These are phyloP conservation scores for Phortica variegata DNA, from an alignment of 1,140 invertebrate genomes.

Conservation along the genomic window DNA sequence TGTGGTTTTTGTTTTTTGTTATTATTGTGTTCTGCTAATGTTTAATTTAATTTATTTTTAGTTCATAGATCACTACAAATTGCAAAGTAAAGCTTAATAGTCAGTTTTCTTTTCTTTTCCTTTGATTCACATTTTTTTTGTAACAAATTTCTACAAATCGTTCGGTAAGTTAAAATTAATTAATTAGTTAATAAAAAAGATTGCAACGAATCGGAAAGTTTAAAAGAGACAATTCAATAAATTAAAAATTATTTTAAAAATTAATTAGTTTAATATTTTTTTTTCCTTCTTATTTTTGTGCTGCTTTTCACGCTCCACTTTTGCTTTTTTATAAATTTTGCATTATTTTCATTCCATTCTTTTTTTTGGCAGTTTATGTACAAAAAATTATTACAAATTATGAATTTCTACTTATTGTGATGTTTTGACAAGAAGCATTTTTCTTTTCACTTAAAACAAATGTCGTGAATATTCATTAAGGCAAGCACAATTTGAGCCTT, in stretches of 20 bases:
- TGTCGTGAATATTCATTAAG: too few species aligned
- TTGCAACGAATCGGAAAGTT: background rate
- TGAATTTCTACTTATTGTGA: background rate
- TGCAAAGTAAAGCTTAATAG: constrained; percentile 48
- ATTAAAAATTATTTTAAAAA: background rate
- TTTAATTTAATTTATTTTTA: too few species aligned
- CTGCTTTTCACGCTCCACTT: background rate
- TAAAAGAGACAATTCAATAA: background rate
- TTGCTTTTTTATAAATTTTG: background rate
- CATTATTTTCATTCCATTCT: background rate
- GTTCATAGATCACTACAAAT: constrained; percentile 30
- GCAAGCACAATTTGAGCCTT: too few species aligned
- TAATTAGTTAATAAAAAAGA: constrained; percentile 3
- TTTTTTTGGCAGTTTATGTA: background rate
- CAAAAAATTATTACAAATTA: background rate
- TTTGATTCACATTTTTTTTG: constrained; percentile 11
- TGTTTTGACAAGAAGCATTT: too few species aligned
- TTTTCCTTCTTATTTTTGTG: too few species aligned
- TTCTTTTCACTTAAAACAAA: too few species aligned
- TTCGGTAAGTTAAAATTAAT: constrained; percentile 1
- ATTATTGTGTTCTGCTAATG: too few species aligned
- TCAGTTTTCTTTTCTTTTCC: constrained; percentile 28
- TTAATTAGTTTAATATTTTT: background rate
- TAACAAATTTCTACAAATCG: constrained; percentile 5
- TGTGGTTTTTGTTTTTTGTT: too few species aligned